Base-by-base conservation (phyloP, 2,888 invertebrate genomes). In the Tinea trinotella region DNA sequence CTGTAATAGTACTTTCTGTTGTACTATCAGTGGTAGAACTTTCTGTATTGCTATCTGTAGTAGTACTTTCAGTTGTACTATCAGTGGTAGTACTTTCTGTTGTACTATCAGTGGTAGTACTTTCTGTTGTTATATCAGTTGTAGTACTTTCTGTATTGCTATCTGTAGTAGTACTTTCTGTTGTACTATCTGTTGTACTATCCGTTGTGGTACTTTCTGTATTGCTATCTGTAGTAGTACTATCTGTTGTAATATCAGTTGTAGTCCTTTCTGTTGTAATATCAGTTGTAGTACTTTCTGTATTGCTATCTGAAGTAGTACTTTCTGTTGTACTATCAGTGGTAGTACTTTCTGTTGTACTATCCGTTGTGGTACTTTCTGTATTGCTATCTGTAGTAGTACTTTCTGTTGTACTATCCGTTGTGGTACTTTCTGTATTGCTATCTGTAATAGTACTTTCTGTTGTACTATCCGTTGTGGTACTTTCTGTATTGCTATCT, bases 201-300 rank as follows among this genome's bases (percentile, higher is more conserved):
- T 18, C 22, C 3, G 49, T 35, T n/a, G 35, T 35, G 6, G n/a
- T 35, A 10, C 35, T 10, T 3, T 35, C 35, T 12, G 35, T 35
- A 1, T 3, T 35, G 12, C 35, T 10, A 10, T 35, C 35, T 12
- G 35, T 35, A 1, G 58, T 57, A 5, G 56, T 50, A 9, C 52
- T 46, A 17, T 46, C 54, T 40, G 56, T 50, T 6, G 49, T 4
- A 17, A 44, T 55, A 6, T 57, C 53, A 13, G 52, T 55, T 34
- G 57, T 55, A 6, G 53, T 55, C 5, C 46, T 46, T 13, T 46
- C 18, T 5, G 46, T 18, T 46, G 19, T 13, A 36, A 10, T 12
- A n/a, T 40, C 22, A n/a, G 55, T 52, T 12, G 17, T 12, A 4
- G 48, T 54, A 13, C 15, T 12, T 15, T 46, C 53, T 3, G 35